phyloP scores from a whole-genome alignment of 35 echinoderm and acorn worm genomes.

The Amphiura filiformis region DNA sequence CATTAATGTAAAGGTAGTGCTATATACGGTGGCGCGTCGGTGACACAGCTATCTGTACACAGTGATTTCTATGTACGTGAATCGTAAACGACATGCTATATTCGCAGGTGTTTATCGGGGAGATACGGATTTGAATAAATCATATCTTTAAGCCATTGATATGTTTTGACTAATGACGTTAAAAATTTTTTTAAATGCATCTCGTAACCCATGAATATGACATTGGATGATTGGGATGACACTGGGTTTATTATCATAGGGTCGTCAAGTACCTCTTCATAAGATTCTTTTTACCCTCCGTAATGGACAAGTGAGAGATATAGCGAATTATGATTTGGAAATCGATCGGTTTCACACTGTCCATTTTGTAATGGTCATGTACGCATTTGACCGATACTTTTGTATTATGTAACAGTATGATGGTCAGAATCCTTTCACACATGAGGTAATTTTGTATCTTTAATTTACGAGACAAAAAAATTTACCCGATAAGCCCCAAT shows the following conservation, averaged over 20 bases:
- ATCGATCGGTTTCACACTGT: too few species aligned
- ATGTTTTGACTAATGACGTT: constrained; percentile 9
- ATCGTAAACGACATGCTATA: not conserved
- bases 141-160: constrained; percentile 15
- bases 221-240: constrained; percentile 2
- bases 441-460: too few species aligned
- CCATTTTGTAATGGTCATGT: too few species aligned
- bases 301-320: too few species aligned
- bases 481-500: too few species aligned
- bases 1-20: not conserved
- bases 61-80: constrained; percentile 1
- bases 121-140: constrained; percentile 9
- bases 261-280: not conserved
- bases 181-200: constrained; percentile 12
- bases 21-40: not conserved
- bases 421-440: too few species aligned
- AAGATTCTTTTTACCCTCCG: not conserved
- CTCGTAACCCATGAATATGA: not conserved
- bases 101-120: not conserved
- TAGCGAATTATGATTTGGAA: too few species aligned
- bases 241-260: not conserved
- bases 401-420: too few species aligned
- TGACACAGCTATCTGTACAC: not conserved
- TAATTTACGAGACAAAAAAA: too few species aligned
- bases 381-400: too few species aligned